Evolutionary conservation across 2,888 invertebrate genomes (phyloP).

Genomic region (Prionchulus punctatus): DNA sequence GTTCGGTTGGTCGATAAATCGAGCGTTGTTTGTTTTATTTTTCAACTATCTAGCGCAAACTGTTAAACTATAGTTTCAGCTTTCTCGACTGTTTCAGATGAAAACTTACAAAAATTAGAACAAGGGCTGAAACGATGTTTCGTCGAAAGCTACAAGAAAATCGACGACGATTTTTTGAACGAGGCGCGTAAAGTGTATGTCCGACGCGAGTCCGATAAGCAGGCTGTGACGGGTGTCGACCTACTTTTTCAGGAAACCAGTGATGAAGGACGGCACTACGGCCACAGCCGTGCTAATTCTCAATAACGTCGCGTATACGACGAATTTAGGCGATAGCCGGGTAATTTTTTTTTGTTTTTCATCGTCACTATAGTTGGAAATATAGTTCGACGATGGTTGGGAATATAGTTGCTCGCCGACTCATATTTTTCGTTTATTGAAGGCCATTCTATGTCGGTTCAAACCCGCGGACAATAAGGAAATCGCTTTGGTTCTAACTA

Average conservation of each 20-base stretch:
- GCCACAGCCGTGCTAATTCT: slow-evolving; percentile 38
- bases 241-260: slow-evolving; percentile 35
- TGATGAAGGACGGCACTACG: slow-evolving; percentile 42
- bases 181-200: slow-evolving; percentile 36
- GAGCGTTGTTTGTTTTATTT: neutral
- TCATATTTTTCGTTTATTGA: slow-evolving; percentile 9
- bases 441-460: slow-evolving; percentile 36
- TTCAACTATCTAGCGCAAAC: no score
- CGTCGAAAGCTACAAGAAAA: slow-evolving; percentile 37
- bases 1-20: neutral
- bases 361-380: no score
- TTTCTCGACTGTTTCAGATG: neutral
- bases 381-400: no score
- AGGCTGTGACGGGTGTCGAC: neutral
- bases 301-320: slow-evolving; percentile 38
- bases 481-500: slow-evolving; percentile 35
- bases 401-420: no score
- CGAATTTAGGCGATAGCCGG: slow-evolving; percentile 42
- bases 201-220: neutral
- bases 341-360: no score
- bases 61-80: neutral
- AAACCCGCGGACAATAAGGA: slow-evolving; percentile 26
- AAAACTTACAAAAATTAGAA: slow-evolving; percentile 21
- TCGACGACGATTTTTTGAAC: slow-evolving; percentile 39
- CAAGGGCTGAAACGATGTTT: slow-evolving; percentile 36